Base-by-base conservation (phyloP, 2,797 vertebrate genomes). In the Enteromius treurensis region DNA sequence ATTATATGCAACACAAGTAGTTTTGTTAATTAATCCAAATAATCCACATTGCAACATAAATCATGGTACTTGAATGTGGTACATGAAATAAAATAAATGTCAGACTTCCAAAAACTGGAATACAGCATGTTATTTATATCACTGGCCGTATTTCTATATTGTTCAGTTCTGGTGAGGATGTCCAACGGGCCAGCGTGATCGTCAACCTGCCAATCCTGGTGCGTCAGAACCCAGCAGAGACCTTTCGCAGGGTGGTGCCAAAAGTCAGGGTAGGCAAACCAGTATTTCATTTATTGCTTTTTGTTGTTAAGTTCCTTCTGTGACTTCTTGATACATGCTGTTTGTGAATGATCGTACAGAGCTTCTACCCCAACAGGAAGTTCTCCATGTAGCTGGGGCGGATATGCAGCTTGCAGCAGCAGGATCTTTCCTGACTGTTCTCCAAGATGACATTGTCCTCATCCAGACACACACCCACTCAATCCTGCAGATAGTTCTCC, bases 351-450 rank as follows among this genome's bases (percentile, higher is more conserved):
- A 23, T 62, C 64, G 45, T 40, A 10, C 70, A 84, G 64, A 65
- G 69, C 68, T 49, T 67, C 10, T 47, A 37, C 64, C 7, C 76
- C 65, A 60, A 79, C 92, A 99, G 97, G 97, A 98, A 85, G 96
- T 95, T 86, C 91, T 98, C 42, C 97, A 95, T 4, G 95, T 95
- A 79, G 95, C 96, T 0, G 96, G 96, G 55, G 94, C 93, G 86
- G 97, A 99, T 84, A 96, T 97, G 95, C 97, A 98, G 91, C 92
- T 98, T 55, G 95, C 96, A 1, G 97, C 97, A 55, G 97, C 97
- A 0, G 93, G 94, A 7, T 97, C 97, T 0, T 97, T 98, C 91
- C 79, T 97, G 90, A 97, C 96, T 87, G 93, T 98, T 88, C 95
- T 98, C 2, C 97, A 97, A 91, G 97, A 98, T 32, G 97, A 97